Conservation (phyloP, 1,140 invertebrate genomes). For the Penaeus chinensis region DNA sequence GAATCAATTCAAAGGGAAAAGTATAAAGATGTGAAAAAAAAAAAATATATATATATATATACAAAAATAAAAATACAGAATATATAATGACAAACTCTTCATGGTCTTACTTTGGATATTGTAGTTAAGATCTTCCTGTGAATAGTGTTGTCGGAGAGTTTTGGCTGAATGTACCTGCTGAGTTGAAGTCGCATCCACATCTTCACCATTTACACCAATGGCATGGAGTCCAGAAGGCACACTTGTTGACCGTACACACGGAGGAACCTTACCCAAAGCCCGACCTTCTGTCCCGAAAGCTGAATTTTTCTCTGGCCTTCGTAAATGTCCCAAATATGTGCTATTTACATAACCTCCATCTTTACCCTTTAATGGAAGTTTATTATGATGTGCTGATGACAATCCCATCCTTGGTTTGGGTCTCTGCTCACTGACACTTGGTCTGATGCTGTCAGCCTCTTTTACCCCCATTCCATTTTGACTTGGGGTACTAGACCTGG, state of each 20-base stretch:
- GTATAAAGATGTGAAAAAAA: too few species aligned
- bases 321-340: background rate
- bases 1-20: too few species aligned
- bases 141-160: background rate
- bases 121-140: too few species aligned
- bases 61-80: too few species aligned
- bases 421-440: background rate
- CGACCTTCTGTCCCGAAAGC: background rate
- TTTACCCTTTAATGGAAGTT: too few species aligned
- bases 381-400: background rate
- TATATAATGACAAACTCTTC: too few species aligned
- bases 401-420: slow-evolving; percentile 4
- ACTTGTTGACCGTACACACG: background rate
- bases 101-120: too few species aligned
- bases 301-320: background rate
- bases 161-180: background rate
- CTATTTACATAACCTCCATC: background rate
- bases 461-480: background rate
- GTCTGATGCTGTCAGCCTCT: background rate
- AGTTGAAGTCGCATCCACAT: background rate
- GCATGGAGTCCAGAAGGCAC: background rate
- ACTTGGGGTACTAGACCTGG: background rate
- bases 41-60: too few species aligned
- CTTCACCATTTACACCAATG: background rate
- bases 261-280: background rate